Evolutionary conservation across 2,113 vertebrate species (phyloP).

Genomic region (Nothobranchius furzeri): DNA sequence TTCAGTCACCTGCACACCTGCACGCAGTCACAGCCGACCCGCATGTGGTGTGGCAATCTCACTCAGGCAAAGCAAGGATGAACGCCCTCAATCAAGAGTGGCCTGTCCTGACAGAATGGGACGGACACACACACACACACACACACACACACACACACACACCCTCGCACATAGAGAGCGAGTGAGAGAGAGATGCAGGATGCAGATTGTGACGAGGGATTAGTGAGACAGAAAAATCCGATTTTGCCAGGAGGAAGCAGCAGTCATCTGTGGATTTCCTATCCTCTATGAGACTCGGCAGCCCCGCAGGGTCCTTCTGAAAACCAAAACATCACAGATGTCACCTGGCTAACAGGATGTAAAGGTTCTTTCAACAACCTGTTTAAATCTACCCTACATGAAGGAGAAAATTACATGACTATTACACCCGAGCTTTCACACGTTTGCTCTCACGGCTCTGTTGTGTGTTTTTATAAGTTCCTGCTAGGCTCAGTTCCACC

Average conservation of each 20-base stretch:
- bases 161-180: constrained; percentile 36
- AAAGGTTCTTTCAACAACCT: constrained; percentile 26
- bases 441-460: no score
- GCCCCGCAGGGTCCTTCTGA: constrained; percentile 68
- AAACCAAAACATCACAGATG: constrained; percentile 50
- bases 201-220: constrained; percentile 93
- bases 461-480: no score
- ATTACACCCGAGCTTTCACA: no score
- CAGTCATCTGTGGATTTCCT: constrained; percentile 86
- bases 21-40: constrained; percentile 44
- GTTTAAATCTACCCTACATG: not conserved
- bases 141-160: constrained; percentile 60
- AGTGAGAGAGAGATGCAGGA: constrained; percentile 76
- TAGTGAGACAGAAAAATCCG: constrained; percentile 92
- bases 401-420: no score
- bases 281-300: constrained; percentile 83
- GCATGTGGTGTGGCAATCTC: constrained; percentile 35
- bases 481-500: no score
- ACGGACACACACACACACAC: constrained; percentile 63
- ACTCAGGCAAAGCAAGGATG: constrained; percentile 45
- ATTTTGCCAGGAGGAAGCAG: constrained; percentile 89
- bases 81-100: constrained; percentile 67
- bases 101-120: constrained; percentile 76
- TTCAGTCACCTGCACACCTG: constrained; percentile 64
- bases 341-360: constrained; percentile 72